Percentiles rank a stretch among this genome's conserved stretches.
Evolutionary conservation across 1,140 invertebrate species (phyloP).

Genomic region (Heliconius eleuchia): DNA sequence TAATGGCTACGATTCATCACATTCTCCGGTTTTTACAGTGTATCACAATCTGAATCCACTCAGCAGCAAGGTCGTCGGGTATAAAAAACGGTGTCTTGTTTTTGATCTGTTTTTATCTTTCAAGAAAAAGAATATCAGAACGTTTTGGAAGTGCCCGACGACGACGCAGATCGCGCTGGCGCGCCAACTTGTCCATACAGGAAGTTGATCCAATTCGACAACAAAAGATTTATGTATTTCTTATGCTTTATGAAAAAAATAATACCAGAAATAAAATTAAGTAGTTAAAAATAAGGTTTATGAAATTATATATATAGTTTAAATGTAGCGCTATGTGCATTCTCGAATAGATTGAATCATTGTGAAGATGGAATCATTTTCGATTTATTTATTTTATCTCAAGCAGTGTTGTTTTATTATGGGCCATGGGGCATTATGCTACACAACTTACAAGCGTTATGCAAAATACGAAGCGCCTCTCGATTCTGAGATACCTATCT

Average conservation of each 20-base stretch:
- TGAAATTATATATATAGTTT: background rate
- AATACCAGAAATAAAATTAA: constrained; percentile 21
- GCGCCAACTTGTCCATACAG: constrained; percentile 70
- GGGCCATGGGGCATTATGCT: constrained; percentile 53
- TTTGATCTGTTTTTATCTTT: constrained; percentile 76
- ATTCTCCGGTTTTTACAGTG: constrained; percentile 71
- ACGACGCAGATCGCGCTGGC: constrained; percentile 47
- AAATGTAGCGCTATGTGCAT: background rate
- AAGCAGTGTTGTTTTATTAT: constrained; percentile 28
- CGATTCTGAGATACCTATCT: constrained; percentile 70
- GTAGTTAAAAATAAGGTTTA: background rate
- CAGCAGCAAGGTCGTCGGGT: constrained; percentile 72
- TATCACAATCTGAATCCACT: constrained; percentile 74
- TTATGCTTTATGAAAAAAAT: constrained; percentile 41
- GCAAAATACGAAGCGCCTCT: constrained; percentile 75
- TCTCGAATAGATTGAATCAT: background rate
- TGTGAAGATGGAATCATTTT: constrained; percentile 4
- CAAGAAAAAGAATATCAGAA: constrained; percentile 75
- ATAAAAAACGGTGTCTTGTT: constrained; percentile 70
- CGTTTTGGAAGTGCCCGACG: constrained; percentile 70
- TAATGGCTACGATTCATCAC: constrained; percentile 69
- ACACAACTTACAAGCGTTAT: constrained; percentile 71
- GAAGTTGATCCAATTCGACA: constrained; percentile 73
- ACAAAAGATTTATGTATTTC: constrained; percentile 76
- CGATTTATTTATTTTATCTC: constrained; percentile 20